Evolutionary conservation across 2,888 invertebrate species (phyloP), one percentile per base, ranked within the genome.

Genomic region (Holacanthella duospinosa): DNA sequence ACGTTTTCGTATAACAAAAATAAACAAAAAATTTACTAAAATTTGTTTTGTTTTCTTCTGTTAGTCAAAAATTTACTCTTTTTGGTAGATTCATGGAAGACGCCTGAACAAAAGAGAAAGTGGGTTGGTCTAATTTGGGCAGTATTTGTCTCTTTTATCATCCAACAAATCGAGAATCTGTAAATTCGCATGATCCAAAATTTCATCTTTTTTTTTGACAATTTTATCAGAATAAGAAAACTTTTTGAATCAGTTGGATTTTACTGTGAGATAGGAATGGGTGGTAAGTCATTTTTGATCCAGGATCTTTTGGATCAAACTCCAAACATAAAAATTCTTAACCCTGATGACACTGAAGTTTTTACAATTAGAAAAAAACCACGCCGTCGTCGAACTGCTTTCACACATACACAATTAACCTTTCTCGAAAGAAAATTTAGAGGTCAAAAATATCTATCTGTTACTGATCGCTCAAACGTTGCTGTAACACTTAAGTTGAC

Each of bases 361-460:
- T 77, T 28, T n/a, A 48, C 48, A n/a, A 21, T 21, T 21, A 48
- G 66, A 26, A 73, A 90, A 43, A 92, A 91, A 77, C 89, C 90
- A 0, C 83, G 92, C 2, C 82, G 92, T 68, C 82, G 92, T 70
- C 83, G 92, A 64, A 71, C 71, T 0, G 93, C 93, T 0, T 94
- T 94, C 80, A 94, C 93, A 1, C 93, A 94, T 76, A 90, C 93
- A 0, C 94, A 94, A 78, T 81, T 94, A 60, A 91, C 92, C 0
- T 93, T 89, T 77, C 79, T 94, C 71, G 93, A 94, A 78, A 81
- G 93, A 72, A 92, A 93, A 79, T 94, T 94, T 77, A 83, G 93
- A 9, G 89, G 91, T 74, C 93, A 93, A 78, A 94, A 94, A 79
- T 94, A 94, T 79, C 79, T 94, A 66, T 92, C 91, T 66, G 93